Evolutionary conservation across 2,797 vertebrate species (phyloP).

Genomic region (Helicolenus hilgendorfi): DNA sequence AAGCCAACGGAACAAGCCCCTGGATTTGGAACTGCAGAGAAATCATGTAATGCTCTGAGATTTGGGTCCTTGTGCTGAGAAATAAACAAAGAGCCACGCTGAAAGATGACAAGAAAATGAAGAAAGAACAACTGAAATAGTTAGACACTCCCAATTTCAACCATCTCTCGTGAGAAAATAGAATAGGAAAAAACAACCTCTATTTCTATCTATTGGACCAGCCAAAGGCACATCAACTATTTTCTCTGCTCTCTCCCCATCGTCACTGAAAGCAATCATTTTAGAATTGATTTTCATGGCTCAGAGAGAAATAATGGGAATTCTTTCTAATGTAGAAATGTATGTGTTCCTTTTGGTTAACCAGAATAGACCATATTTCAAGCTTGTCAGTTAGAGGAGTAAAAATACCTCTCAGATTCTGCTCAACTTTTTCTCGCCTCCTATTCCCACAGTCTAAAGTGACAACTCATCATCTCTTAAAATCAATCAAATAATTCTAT

Average conservation of each 20-base stretch:
- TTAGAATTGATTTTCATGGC: conserved; percentile 99
- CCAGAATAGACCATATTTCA: conserved; percentile 98
- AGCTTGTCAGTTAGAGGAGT: conserved; percentile 95
- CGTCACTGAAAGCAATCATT: conserved; percentile 96
- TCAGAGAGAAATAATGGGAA: conserved; percentile 99
- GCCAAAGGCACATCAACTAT: conserved; percentile 94
- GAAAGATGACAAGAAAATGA: conserved; percentile 78
- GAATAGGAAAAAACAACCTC: conserved; percentile 79
- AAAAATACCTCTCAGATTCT: conserved; percentile 92
- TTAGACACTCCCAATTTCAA: conserved; percentile 79
- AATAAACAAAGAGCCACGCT: conserved; percentile 70
- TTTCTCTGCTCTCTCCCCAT: conserved; percentile 86
- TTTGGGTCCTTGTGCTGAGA: conserved; percentile 53
- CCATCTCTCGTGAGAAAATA: conserved; percentile 85
- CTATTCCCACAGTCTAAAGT: conserved; percentile 82
- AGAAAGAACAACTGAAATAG: conserved; percentile 78
- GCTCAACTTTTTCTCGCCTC: conserved; percentile 77
- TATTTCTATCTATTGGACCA: conserved; percentile 93
- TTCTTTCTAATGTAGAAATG: conserved; percentile 98
- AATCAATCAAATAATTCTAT: conserved; percentile 88
- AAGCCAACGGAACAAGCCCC: conserved; percentile 55
- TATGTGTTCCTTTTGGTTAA: conserved; percentile 99
- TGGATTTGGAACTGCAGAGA: conserved; percentile 60
- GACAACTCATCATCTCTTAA: conserved; percentile 89
- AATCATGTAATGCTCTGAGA: conserved; percentile 60